These are phyloP conservation scores for Agelas oroides DNA, from an alignment of 37 sponge, comb jelly and placozoan species.

Conservation along the genomic window DNA sequence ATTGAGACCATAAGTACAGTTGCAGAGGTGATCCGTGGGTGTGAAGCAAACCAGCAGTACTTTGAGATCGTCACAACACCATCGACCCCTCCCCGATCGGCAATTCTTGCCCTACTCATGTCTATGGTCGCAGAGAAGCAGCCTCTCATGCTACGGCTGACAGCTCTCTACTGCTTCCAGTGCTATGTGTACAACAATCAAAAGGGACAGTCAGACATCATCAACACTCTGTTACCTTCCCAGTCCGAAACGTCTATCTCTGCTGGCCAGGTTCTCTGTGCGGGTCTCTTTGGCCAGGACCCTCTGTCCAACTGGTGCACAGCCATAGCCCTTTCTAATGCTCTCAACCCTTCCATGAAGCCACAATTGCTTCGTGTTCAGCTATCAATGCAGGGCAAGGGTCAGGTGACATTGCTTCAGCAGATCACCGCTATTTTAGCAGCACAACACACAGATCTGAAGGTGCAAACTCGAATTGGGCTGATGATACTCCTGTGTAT, in stretches of 20 bases:
- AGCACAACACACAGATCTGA: constrained; percentile 43
- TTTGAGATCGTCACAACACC: constrained; percentile 74
- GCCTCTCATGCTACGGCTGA: constrained; percentile 65
- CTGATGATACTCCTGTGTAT: constrained; percentile 80
- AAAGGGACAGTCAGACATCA: constrained; percentile 76
- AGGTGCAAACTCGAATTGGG: constrained; percentile 70
- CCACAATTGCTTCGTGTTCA: constrained; percentile 89
- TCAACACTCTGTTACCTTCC: constrained; percentile 89
- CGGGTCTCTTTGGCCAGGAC: constrained; percentile 89
- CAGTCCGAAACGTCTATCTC: constrained; percentile 66
- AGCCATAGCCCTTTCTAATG: constrained; percentile 54
- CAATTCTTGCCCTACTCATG: constrained; percentile 87
- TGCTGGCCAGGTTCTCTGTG: constrained; percentile 92
- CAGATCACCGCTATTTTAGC: constrained; percentile 67
- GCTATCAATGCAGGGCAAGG: constrained; percentile 79
- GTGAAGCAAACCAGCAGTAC: constrained; percentile 63
- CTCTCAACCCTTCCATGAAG: constrained; percentile 59
- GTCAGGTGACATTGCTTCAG: constrained; percentile 80
- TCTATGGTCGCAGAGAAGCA: constrained; percentile 96
- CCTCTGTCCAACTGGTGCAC: constrained; percentile 84
- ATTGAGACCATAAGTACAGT: constrained; percentile 84
- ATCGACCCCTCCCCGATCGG: constrained; percentile 75
- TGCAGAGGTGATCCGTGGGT: constrained; percentile 83
- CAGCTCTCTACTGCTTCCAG: constrained; percentile 95
- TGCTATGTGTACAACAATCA: constrained; percentile 84